Base-by-base conservation (phyloP, 2,797 vertebrate species). In the Chaenodraco wilsoni region DNA sequence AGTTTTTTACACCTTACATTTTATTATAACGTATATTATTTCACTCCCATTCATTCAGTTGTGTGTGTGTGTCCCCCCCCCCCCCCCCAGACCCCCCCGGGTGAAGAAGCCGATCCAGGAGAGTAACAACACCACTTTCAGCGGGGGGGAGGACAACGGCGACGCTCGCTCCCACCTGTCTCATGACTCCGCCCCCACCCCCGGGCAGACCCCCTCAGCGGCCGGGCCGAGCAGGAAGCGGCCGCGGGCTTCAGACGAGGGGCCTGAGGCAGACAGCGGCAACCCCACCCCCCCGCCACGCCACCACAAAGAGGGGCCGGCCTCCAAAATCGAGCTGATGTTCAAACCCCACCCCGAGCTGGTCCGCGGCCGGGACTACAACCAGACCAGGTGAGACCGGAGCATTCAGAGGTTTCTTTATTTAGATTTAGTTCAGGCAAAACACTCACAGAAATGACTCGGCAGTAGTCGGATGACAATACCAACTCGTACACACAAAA, bases 291-390 rank as follows among this genome's bases (percentile, higher is more conserved):
- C 94, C 2, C 87, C 89, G 0, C 74, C 69, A 19, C 74, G 83
- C 4, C 86, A 75, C 67, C 90, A 84, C 66, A 93, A 94, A 1
- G 95, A 95, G 40, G 92, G 93, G 0, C 80, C 84, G 0, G 85
- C 76, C 62, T 96, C 95, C 0, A 96, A 97, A 91, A 97, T 97
- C 1, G 96, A 97, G 88, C 91, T 97, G 70, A 95, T 97, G 76
- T 97, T 97, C 90, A 94, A 94, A 44, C 96, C 96, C 1, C 96
- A 97, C 78, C 96, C 96, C 0, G 92, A 96, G 82, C 90, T 97
- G 85, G 96, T 96, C 84, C 94, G 95, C 45, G 93, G 87, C 21
- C 93, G 95, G 45, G 94, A 96, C 71, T 96, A 97, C 90, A 96
- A 93, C 65, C 96, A 97, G 93, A 97, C 96, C 77, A 96, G 96